Percentiles rank a stretch among this genome's conserved stretches.
Evolutionary conservation across 2,888 invertebrate genomes (phyloP).

Genomic region (Pachymerium ferrugineum): DNA sequence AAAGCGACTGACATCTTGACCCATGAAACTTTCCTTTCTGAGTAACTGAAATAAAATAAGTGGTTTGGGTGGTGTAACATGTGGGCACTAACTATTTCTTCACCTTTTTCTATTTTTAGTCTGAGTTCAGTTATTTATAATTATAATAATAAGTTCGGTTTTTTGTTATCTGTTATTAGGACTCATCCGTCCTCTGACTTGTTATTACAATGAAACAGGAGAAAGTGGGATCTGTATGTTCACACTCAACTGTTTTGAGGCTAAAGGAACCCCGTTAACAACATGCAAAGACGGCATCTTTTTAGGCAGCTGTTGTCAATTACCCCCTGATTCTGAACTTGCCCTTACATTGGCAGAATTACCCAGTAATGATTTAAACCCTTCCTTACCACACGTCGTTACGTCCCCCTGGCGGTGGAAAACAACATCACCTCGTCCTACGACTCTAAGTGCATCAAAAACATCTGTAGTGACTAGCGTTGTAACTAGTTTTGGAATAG

Average conservation of each 20-base stretch:
- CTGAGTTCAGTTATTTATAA: neutral
- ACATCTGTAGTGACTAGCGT: neutral
- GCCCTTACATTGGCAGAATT: conserved; percentile 40
- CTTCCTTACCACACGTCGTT: neutral
- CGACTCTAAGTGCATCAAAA: neutral
- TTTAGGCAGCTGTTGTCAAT: conserved; percentile 85
- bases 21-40: no score
- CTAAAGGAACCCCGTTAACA: conserved; percentile 83
- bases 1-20: no score
- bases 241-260: conserved; percentile 83
- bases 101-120: neutral
- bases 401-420: neutral
- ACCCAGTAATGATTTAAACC: conserved; percentile 39
- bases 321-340: conserved; percentile 45
- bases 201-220: conserved; percentile 71
- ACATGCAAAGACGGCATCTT: conserved; percentile 90
- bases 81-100: no score
- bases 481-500: neutral
- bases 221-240: conserved; percentile 88
- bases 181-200: conserved; percentile 74
- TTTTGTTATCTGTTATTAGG: conserved; percentile 6
- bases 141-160: neutral
- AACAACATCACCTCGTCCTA: neutral
- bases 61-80: no score
- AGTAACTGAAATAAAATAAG: no score